Base-by-base conservation (phyloP, 2,888 invertebrate species). In the Philereme transversata region DNA sequence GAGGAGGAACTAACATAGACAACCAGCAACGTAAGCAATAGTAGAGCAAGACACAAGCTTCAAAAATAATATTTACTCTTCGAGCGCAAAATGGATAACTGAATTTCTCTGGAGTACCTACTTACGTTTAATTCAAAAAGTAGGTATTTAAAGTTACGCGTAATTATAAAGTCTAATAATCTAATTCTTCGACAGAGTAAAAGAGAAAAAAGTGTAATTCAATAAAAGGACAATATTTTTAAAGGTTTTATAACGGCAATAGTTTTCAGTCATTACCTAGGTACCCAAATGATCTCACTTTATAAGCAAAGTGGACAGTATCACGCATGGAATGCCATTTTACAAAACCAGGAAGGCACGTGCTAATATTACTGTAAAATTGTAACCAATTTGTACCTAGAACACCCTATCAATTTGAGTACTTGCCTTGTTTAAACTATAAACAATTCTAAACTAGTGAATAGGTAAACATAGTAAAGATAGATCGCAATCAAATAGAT, bases 1-100 rank as follows among this genome's bases (percentile, higher is more conserved):
- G 65, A 70, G 64, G 66, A 61, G 35, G 44, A 53, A 35, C 46
- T 50, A 47, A 53, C 51, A 38, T 10, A 50, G 41, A 51, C 36
- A 41, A 33, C 43, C 57, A 35, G 45, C 11, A 47, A 38, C 58
- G 50, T 62, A 64, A 57, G 49, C 62, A 57, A 55, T 40, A 57
- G 46, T 10, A 46, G n/a, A 54, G 46, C 5, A 47, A 51, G 50
- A 22, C 22, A 22, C 22, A 22, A 22, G 22, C 22, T 1, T 22
- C 1, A 22, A 22, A 53, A 41, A 41, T 9, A 57, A 60, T 44
- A 41, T 51, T 55, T 58, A 58, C 46, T 46, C 38, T 49, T 48
- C 5, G 5, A 58, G 41, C 41, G 36, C 41, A 51, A 43, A 45
- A 33, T 4, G 1, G n/a, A 22, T 22, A 3, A 22, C 22, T 22